Percentiles rank a stretch among this genome's conserved stretches.
These are phyloP conservation scores for Gastracanthus pulcherrimus DNA, from an alignment of 2,888 invertebrate species.

Conservation along the genomic window DNA sequence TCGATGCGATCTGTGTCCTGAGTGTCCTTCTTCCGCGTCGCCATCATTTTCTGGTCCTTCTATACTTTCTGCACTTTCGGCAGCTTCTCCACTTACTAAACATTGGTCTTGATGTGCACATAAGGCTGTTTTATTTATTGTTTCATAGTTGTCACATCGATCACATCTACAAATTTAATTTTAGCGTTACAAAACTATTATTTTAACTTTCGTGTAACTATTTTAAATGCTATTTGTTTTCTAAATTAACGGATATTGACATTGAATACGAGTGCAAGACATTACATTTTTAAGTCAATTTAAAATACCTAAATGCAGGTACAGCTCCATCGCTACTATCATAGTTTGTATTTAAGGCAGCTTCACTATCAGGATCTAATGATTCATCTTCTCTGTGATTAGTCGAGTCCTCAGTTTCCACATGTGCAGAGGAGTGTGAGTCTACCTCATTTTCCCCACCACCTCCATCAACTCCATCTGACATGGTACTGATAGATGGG, in stretches of 20 bases:
- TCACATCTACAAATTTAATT: slow-evolving; percentile 81
- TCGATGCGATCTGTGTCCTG: slow-evolving; percentile 82
- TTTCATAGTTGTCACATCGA: slow-evolving; percentile 91
- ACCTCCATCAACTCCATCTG: slow-evolving; percentile 75
- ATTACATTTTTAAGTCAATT: neutral
- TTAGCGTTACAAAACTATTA: neutral
- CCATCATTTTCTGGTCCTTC: slow-evolving; percentile 79
- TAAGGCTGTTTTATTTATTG: slow-evolving; percentile 86
- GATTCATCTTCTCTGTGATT: slow-evolving; percentile 76
- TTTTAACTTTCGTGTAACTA: too few relatives aligned
- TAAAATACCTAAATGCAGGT: slow-evolving; percentile 73
- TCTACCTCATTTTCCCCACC: slow-evolving; percentile 77
- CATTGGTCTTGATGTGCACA: slow-evolving; percentile 87
- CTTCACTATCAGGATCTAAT: slow-evolving; percentile 78
- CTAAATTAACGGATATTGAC: too few relatives aligned
- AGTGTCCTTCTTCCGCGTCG: slow-evolving; percentile 74
- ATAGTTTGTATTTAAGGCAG: slow-evolving; percentile 80
- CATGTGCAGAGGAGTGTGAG: slow-evolving; percentile 74
- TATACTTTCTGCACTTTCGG: slow-evolving; percentile 72
- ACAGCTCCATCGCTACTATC: slow-evolving; percentile 80
- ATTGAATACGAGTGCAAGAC: too few relatives aligned
- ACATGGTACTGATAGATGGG: slow-evolving; percentile 72
- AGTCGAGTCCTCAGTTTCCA: slow-evolving; percentile 71
- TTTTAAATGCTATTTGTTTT: too few relatives aligned
- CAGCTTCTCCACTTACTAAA: slow-evolving; percentile 76